Conservation (phyloP, 2,888 invertebrate species). For the Zhengitettix transpicula region DNA sequence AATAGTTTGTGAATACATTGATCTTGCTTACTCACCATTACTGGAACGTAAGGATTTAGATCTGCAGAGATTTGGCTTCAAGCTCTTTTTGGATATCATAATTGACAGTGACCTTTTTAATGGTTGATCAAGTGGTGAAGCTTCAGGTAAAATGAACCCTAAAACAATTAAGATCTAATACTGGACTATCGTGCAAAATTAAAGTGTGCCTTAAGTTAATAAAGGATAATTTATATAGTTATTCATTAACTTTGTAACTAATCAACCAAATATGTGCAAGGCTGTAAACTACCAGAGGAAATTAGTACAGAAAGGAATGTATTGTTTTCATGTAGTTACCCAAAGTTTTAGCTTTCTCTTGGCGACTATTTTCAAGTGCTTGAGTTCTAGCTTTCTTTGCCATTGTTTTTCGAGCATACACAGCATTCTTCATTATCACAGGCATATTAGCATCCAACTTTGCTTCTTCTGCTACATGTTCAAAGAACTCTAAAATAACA, state of each 20-base stretch:
- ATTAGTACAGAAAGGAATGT: too few species aligned
- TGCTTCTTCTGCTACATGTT: constrained; percentile 13
- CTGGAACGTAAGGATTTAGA: constrained; percentile 4
- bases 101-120: constrained; percentile 13
- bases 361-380: constrained; percentile 10
- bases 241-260: too few species aligned
- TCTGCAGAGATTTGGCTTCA: constrained; percentile 9
- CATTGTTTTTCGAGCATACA: constrained; percentile 12
- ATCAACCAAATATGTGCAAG: too few species aligned
- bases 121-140: constrained; percentile 7
- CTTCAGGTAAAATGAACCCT: constrained; percentile 9
- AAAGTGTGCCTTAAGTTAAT: too few species aligned
- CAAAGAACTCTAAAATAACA: constrained; percentile 12
- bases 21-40: constrained; percentile 9
- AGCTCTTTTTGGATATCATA: constrained; percentile 13
- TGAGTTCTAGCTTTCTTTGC: constrained; percentile 11
- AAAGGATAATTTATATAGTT: too few species aligned
- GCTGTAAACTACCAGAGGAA: too few species aligned
- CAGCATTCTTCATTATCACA: constrained; percentile 14
- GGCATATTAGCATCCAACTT: constrained; percentile 13
- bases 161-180: constrained; percentile 2
- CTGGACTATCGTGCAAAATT: too few species aligned
- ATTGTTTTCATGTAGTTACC: constrained; percentile 4
- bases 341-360: constrained; percentile 12
- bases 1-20: neutral